A percentile compares a stretch with the other conserved stretches of the same genome.
These are phyloP conservation scores for Rhyacophila evoluta DNA, from an alignment of 2,888 invertebrate genomes.

Conservation along the genomic window DNA sequence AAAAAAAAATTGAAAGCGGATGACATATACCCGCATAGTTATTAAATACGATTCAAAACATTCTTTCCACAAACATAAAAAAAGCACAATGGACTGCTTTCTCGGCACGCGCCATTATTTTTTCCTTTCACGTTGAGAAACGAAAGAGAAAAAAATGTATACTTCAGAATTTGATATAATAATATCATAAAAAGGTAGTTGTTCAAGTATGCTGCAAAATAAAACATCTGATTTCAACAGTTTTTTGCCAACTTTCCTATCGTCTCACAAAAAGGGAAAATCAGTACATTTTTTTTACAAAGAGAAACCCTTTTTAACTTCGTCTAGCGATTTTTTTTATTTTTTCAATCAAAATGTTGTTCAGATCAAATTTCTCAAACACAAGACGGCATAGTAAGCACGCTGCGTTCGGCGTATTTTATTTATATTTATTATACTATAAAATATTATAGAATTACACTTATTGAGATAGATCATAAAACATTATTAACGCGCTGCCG, in stretches of 20 bases:
- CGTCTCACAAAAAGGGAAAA: neutral
- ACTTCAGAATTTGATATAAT: neutral
- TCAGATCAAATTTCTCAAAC: conserved; percentile 1
- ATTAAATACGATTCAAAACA: neutral
- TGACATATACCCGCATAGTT: neutral
- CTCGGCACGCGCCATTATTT: neutral
- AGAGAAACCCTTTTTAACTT: neutral
- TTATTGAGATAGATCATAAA: too few relatives aligned
- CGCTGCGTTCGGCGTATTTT: neutral
- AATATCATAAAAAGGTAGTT: neutral
- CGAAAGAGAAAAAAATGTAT: neutral
- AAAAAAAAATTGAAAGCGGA: neutral
- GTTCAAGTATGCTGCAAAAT: neutral
- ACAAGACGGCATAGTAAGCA: neutral
- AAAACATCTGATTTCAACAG: neutral
- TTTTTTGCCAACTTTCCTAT: conserved; percentile 1
- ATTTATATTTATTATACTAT: too few relatives aligned
- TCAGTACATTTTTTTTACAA: neutral
- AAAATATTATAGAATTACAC: too few relatives aligned
- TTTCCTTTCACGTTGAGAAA: neutral
- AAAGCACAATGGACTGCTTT: neutral
- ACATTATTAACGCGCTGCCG: too few relatives aligned
- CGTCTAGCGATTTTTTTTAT: conserved; percentile 3
- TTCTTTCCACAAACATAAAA: neutral
- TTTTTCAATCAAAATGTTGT: conserved; percentile 16